A percentile compares a stretch with the other conserved stretches of the same genome.
Evolutionary conservation across 2,113 vertebrate genomes (phyloP).

Genomic region (Coptodon bakossiorum): DNA sequence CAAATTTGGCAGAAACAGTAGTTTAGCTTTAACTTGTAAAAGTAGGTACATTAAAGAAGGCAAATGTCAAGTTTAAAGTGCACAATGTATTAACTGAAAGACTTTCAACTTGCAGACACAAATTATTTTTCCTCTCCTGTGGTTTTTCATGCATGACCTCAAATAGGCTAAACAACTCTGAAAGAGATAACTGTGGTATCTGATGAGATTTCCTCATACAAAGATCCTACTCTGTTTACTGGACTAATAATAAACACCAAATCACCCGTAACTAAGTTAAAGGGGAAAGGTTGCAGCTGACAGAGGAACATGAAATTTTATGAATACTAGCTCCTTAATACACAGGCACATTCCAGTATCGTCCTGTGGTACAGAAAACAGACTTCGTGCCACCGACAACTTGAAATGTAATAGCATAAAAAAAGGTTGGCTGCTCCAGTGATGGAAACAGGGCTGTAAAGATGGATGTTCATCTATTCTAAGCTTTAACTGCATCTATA

Average conservation of each 20-base stretch:
- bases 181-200: neutral
- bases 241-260: constrained; percentile 16
- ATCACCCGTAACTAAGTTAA: neutral
- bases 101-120: neutral
- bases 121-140: neutral
- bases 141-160: neutral
- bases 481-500: constrained; percentile 7
- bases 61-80: neutral
- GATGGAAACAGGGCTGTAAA: constrained; percentile 12
- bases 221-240: neutral
- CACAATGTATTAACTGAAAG: neutral
- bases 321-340: neutral
- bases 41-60: neutral
- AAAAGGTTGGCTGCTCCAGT: neutral
- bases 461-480: constrained; percentile 7
- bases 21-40: neutral
- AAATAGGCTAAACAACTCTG: neutral
- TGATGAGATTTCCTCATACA: neutral
- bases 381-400: neutral
- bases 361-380: neutral
- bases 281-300: neutral
- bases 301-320: neutral
- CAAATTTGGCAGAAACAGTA: neutral
- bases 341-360: neutral
- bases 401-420: constrained; percentile 13